Evolutionary conservation across 2,113 vertebrate genomes (phyloP).

Genomic region (Rallus limicola): DNA sequence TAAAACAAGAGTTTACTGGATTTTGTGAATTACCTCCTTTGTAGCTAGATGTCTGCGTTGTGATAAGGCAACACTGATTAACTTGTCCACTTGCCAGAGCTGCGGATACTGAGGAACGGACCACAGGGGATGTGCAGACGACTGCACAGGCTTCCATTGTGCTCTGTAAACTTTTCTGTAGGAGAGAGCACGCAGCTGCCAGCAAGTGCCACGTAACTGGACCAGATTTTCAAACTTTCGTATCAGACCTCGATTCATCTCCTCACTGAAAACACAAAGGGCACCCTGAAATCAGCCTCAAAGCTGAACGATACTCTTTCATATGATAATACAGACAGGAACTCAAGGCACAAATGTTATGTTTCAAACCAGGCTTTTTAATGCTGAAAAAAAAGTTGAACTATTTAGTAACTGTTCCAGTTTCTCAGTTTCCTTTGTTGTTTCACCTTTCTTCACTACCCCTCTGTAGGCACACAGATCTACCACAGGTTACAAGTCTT

Average conservation of each 20-base stretch:
- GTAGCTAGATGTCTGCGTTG: conserved; percentile 57
- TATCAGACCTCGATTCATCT: conserved; percentile 57
- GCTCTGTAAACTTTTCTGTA: not conserved
- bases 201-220: not conserved
- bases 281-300: not conserved
- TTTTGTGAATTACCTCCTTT: conserved; percentile 58
- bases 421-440: not conserved
- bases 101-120: not conserved
- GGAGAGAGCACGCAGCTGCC: conserved; percentile 39
- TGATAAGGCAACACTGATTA: not conserved
- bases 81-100: conserved; percentile 2
- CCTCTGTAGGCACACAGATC: not conserved
- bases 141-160: conserved; percentile 48
- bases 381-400: not conserved
- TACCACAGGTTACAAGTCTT: not conserved
- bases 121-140: not conserved
- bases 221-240: conserved; percentile 52
- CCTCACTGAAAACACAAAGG: conserved; percentile 23
- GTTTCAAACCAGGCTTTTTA: not conserved
- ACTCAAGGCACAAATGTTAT: not conserved
- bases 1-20: not conserved
- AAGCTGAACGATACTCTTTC: not conserved
- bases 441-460: not conserved
- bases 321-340: not conserved
- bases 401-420: not conserved